Evolutionary conservation across 92 coral and sea anemone species (phyloP).

Genomic region (Isaurus tuberculatus): DNA sequence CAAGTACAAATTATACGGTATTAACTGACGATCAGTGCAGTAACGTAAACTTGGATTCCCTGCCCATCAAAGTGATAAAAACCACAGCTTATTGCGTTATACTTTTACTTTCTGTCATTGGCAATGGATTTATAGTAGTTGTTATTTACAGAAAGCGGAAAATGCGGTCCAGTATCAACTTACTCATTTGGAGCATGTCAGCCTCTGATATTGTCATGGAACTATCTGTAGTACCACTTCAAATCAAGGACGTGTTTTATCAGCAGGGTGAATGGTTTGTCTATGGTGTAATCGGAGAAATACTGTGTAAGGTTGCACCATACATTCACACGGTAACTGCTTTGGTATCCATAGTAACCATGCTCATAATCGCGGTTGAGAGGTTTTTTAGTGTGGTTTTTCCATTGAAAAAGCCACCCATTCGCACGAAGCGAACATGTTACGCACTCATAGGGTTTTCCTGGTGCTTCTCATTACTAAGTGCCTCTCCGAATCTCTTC

Average conservation of each 20-base stretch:
- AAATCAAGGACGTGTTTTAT: constrained; percentile 36
- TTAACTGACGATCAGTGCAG: not conserved
- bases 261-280: constrained; percentile 48
- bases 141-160: constrained; percentile 48
- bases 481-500: constrained; percentile 46
- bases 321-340: constrained; percentile 21
- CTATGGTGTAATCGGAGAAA: constrained; percentile 42
- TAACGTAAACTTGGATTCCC: constrained; percentile 27
- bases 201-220: constrained; percentile 53
- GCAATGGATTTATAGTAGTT: constrained; percentile 43
- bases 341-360: constrained; percentile 52
- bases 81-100: constrained; percentile 37
- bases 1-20: not conserved
- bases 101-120: constrained; percentile 43
- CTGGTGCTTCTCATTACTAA: constrained; percentile 40
- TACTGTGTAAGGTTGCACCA: constrained; percentile 45
- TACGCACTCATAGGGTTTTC: constrained; percentile 46
- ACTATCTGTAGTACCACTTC: constrained; percentile 34
- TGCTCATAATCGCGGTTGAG: constrained; percentile 62
- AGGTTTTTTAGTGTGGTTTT: constrained; percentile 62
- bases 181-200: constrained; percentile 66
- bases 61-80: constrained; percentile 48
- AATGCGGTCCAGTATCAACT: constrained; percentile 55
- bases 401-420: constrained; percentile 44
- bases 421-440: constrained; percentile 42